Evolutionary conservation across 2,113 vertebrate species (phyloP).

Genomic region (Acrocephalus kingi): DNA sequence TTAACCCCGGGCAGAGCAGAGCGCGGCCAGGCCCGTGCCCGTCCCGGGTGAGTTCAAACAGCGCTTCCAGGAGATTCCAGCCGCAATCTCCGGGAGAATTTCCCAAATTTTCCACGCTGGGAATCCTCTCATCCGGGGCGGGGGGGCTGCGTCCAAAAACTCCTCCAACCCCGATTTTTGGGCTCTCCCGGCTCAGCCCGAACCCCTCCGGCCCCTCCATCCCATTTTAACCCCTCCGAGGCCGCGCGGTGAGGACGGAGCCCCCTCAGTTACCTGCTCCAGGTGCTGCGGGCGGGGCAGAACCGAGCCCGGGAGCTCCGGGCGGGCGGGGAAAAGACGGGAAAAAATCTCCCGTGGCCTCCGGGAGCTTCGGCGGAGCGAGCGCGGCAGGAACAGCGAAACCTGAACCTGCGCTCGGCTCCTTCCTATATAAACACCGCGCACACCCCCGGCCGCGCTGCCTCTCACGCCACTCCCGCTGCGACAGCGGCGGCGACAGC

Average conservation of each 20-base stretch:
- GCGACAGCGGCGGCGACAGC: neutral
- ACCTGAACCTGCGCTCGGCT: slow-evolving; percentile 70
- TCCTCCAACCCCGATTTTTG: accelerated
- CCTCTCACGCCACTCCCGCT: slow-evolving; percentile 50
- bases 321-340: neutral
- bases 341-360: neutral
- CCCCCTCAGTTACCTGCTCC: slow-evolving; percentile 46
- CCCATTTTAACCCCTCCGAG: accelerated
- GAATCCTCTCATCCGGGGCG: accelerated
- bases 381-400: slow-evolving; percentile 51
- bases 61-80: neutral
- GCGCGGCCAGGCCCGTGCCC: neutral
- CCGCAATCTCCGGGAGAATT: too few species aligned
- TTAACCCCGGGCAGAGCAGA: neutral
- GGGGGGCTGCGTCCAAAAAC: accelerated
- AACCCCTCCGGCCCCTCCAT: neutral
- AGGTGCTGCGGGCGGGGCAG: neutral
- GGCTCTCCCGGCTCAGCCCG: neutral
- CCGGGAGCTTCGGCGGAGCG: neutral
- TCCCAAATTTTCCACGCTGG: too few species aligned
- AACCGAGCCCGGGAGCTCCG: neutral
- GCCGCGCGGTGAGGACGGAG: neutral
- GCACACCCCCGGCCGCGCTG: neutral
- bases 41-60: too few species aligned
- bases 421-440: slow-evolving; percentile 53